phyloP scores from a whole-genome alignment of 2,888 invertebrate genomes.

The Ditula angustiorana region DNA sequence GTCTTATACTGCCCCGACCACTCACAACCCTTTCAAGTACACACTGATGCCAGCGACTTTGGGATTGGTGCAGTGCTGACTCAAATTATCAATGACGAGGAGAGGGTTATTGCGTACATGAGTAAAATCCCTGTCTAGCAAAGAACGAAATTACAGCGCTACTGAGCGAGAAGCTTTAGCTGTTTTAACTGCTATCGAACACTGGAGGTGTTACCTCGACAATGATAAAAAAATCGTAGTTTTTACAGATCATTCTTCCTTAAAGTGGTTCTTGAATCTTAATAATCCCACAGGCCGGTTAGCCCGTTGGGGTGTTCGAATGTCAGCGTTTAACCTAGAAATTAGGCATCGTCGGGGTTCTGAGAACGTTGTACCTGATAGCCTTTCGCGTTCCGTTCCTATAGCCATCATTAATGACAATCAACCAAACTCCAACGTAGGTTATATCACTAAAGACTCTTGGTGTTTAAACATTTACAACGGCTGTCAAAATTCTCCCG shows the following conservation, averaged over 20 bases:
- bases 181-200: no score
- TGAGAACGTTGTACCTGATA: conserved; percentile 2
- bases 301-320: neutral
- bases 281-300: no score
- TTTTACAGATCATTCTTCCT: no score
- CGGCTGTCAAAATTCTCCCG: neutral
- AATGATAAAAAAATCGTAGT: no score
- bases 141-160: no score
- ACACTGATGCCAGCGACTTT: no score
- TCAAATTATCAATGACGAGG: neutral
- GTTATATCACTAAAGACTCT: neutral
- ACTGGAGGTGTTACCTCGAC: no score
- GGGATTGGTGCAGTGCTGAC: conserved; percentile 3
- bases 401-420: neutral
- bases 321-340: neutral
- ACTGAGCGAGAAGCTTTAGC: no score
- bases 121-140: neutral
- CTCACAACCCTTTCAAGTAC: conserved; percentile 4
- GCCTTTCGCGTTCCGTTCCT: neutral
- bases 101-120: conserved; percentile 1
- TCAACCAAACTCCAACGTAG: neutral
- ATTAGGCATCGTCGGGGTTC: conserved; percentile 3
- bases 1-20: conserved; percentile 24
- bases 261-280: no score
- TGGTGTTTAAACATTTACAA: conserved; percentile 32